Evolutionary conservation across 2,113 vertebrate genomes (phyloP).

Genomic region (Trichechus manatus): DNA sequence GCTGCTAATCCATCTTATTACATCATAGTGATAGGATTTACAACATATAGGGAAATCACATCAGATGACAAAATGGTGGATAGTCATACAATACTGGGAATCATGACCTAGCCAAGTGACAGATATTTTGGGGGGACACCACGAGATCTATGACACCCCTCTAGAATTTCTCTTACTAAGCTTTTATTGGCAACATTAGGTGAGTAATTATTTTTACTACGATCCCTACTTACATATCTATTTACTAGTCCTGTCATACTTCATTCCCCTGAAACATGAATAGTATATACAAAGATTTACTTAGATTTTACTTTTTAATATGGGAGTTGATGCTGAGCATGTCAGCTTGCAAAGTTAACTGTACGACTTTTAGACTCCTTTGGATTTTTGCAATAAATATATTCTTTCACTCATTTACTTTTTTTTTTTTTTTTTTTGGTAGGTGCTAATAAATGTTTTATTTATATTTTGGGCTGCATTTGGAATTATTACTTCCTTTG

Average conservation of each 20-base stretch:
- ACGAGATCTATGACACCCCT: not conserved
- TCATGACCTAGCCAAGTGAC: too few relatives aligned
- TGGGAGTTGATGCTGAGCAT: conserved; percentile 13
- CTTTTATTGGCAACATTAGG: not conserved
- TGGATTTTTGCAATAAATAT: not conserved
- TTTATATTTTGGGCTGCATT: conserved; percentile 24
- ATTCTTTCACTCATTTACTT: not conserved
- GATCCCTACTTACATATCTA: not conserved
- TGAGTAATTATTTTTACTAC: not conserved
- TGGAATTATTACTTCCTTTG: not conserved
- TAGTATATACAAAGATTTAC: not conserved
- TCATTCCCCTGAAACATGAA: not conserved
- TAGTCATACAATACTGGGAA: too few relatives aligned
- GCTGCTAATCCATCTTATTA: too few relatives aligned
- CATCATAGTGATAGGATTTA: too few relatives aligned
- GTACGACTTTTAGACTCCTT: not conserved
- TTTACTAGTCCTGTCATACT: not conserved
- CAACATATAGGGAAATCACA: too few relatives aligned
- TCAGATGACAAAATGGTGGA: too few relatives aligned
- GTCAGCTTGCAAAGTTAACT: not conserved
- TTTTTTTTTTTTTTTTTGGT: too few relatives aligned
- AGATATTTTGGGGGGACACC: too few relatives aligned
- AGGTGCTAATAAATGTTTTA: not conserved
- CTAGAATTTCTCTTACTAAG: not conserved
- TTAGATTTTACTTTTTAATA: conserved; percentile 24